Conservation (phyloP, 2,797 vertebrate genomes). For the Gila robusta region DNA sequence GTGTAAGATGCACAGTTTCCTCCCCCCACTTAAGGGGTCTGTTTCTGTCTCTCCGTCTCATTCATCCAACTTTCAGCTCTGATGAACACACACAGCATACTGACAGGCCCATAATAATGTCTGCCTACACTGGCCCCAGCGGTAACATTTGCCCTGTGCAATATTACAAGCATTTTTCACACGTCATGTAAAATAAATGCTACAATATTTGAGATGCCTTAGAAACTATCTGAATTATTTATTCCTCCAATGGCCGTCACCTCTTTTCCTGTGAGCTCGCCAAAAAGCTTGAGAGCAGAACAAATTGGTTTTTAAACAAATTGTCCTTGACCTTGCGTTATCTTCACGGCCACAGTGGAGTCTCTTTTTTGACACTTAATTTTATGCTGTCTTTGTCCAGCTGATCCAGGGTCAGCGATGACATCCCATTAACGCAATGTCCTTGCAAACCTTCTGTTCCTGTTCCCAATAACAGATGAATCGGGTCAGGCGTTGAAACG, state of each 20-base stretch:
- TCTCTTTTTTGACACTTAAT: slow-evolving; percentile 41
- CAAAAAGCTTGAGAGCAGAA: slow-evolving; percentile 16
- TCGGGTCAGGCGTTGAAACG: background rate
- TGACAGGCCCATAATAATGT: background rate
- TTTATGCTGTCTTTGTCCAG: slow-evolving; percentile 46
- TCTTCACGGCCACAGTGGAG: background rate
- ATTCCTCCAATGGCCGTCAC: background rate
- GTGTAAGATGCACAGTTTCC: slow-evolving; percentile 70
- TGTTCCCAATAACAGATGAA: slow-evolving; percentile 36
- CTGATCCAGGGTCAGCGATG: slow-evolving; percentile 41
- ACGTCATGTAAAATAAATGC: background rate
- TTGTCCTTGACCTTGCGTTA: slow-evolving; percentile 13
- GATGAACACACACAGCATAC: slow-evolving; percentile 67
- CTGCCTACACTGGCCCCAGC: background rate
- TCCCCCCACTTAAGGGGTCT: slow-evolving; percentile 60
- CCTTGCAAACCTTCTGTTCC: slow-evolving; percentile 49
- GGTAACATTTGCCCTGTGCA: background rate
- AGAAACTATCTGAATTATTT: slow-evolving; percentile 22
- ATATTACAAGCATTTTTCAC: slow-evolving; percentile 20
- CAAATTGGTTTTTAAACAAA: slow-evolving; percentile 24
- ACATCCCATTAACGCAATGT: slow-evolving; percentile 43
- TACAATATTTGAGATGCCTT: no score
- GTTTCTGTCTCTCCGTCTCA: slow-evolving; percentile 66
- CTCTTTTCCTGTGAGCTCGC: no score
- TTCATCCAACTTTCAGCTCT: slow-evolving; percentile 72